phyloP scores from a whole-genome alignment of 2,888 invertebrate genomes.

The Lottia gigantea region DNA sequence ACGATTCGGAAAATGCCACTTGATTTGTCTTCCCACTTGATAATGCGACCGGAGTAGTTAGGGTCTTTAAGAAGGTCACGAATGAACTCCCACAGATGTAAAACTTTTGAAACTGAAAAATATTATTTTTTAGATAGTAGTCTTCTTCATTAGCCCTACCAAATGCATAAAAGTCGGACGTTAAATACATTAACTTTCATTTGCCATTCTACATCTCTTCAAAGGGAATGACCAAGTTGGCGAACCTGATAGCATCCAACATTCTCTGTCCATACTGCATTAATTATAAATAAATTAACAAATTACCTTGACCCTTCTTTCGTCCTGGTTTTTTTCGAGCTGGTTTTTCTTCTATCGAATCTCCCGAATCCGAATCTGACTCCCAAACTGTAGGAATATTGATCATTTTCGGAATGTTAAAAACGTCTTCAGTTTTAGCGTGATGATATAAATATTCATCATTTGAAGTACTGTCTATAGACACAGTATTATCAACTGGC shows the following conservation, averaged over 20 bases:
- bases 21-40: conserved; percentile 88
- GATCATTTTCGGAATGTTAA: neutral
- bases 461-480: neutral
- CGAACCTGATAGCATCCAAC: no score
- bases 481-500: neutral
- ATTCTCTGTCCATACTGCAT: no score
- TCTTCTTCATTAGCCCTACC: no score
- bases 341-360: neutral
- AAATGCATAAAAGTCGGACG: no score
- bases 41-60: conserved; percentile 82
- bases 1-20: conserved; percentile 89
- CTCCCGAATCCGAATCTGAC: neutral
- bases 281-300: no score
- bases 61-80: conserved; percentile 82
- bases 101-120: conserved; percentile 53
- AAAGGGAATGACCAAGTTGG: no score
- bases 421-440: neutral
- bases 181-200: no score
- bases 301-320: conserved; percentile 56
- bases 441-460: neutral
- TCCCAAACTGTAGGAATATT: neutral
- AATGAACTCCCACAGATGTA: conserved; percentile 84
- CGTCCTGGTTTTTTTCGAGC: conserved; percentile 51
- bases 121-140: neutral
- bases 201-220: neutral